These are phyloP conservation scores for Agrochola litura DNA, from an alignment of 2,888 invertebrate genomes.

Conservation along the genomic window DNA sequence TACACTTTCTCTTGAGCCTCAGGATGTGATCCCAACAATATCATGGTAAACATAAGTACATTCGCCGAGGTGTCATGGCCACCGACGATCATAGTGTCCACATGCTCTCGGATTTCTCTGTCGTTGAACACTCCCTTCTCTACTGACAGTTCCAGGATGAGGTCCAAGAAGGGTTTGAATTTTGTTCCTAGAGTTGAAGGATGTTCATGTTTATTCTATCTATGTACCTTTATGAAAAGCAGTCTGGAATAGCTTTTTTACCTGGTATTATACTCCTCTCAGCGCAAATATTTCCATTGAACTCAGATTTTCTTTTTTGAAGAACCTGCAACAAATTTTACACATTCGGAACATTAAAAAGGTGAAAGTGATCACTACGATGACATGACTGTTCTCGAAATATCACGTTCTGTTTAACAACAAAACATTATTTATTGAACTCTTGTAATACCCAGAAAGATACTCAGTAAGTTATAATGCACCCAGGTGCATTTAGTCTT, in stretches of 20 bases:
- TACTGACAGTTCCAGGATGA: conserved; percentile 86
- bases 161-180: conserved; percentile 89
- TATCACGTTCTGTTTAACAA: background rate
- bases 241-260: conserved; percentile 19
- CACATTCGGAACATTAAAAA: background rate
- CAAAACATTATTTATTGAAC: background rate
- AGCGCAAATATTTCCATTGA: conserved; percentile 67
- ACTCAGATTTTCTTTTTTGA: conserved; percentile 76
- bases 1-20: conserved; percentile 80
- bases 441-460: background rate
- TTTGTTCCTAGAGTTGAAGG: conserved; percentile 69
- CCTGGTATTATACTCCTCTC: conserved; percentile 72
- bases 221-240: background rate
- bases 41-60: conserved; percentile 82
- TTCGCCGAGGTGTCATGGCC: conserved; percentile 89
- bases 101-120: conserved; percentile 89
- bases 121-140: conserved; percentile 85
- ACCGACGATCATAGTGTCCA: conserved; percentile 91
- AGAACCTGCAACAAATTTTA: conserved; percentile 72
- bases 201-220: background rate
- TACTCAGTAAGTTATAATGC: background rate
- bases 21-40: conserved; percentile 84
- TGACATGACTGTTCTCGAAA: background rate
- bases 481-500: background rate
- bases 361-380: background rate